Evolutionary conservation across 1,140 invertebrate species (phyloP), one percentile per base, ranked within the genome.

Genomic region (Aricia agestis): DNA sequence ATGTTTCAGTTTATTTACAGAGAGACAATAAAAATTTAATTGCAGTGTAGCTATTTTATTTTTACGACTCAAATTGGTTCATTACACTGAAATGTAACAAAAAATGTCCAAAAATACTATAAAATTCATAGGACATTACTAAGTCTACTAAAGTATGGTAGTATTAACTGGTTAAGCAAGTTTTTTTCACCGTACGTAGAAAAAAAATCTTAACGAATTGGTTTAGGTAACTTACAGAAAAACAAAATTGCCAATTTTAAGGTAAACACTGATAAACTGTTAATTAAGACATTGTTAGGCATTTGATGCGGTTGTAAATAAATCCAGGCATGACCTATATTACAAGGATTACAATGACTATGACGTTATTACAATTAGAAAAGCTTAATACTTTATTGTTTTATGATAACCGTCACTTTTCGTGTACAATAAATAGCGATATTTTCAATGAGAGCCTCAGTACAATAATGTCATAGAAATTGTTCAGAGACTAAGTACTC

Each of bases 321-420:
- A 11, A 52, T 11, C 45, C 45, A 15, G 9, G 45, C 45, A 52
- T 52, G 13, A 52, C 45, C 45, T 52, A 52, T 52, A 52, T 52
- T 52, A 52, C 45, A 52, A 52, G 45, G 7, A 52, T 52, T 52
- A 52, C 45, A 52, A 52, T 52, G 45, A 52, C 45, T 52, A 52
- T 52, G 45, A 52, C 45, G 45, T 52, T 52, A 52, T 52, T 15
- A 52, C 45, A 52, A 52, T 52, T 52, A 52, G 45, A 52, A 52
- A 52, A 52, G 45, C 45, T 52, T 52, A 52, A 15, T 52, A 52
- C 10, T 52, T 52, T 52, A 52, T 13, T 52, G 45, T 52, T 52
- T 52, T 15, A 15, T 15, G 45, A 52, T 52, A 52, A 52, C 45
- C 45, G 45, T 52, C 45, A 1, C 6, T 52, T 52, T 52, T 52